Conservation (phyloP, 2,113 vertebrate genomes). For the Atrichornis clamosus region DNA sequence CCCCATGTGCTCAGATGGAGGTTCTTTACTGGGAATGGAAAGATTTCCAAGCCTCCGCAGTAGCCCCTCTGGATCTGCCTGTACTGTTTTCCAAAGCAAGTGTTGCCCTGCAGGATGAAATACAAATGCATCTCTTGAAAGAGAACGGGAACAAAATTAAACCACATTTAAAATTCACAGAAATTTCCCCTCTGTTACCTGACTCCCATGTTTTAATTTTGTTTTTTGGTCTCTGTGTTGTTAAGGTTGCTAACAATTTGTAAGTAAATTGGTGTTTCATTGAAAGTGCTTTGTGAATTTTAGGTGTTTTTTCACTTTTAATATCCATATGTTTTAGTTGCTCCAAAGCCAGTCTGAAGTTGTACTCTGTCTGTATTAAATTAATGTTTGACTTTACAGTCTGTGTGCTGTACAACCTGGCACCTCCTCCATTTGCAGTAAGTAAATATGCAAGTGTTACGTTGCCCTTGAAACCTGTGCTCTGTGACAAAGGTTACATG, state of each 20-base stretch:
- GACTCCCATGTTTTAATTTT: not conserved
- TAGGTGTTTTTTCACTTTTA: constrained; percentile 35
- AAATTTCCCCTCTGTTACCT: not conserved
- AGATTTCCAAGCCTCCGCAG: not conserved
- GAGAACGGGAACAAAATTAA: not conserved
- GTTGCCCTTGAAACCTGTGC: constrained; percentile 67
- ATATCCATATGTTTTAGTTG: not conserved
- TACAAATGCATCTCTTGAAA: not conserved
- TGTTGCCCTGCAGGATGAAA: not conserved
- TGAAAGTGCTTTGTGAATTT: constrained; percentile 3
- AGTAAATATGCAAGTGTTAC: constrained; percentile 69
- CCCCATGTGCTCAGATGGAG: not conserved
- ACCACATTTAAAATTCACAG: not conserved
- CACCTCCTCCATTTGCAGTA: constrained; percentile 50
- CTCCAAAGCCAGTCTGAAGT: not conserved
- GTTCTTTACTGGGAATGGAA: not conserved
- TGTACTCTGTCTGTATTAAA: not conserved
- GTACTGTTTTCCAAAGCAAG: not conserved
- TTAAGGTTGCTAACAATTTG: not conserved
- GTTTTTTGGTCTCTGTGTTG: not conserved
- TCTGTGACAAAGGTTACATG: constrained; percentile 49
- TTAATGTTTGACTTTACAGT: constrained; percentile 14
- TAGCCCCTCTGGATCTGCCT: not conserved
- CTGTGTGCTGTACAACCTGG: not conserved
- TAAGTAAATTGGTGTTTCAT: not conserved